Percentiles rank a stretch among this genome's conserved stretches.
Conservation (phyloP, 2,113 vertebrate genomes). For the Thamnaconus septentrionalis region DNA sequence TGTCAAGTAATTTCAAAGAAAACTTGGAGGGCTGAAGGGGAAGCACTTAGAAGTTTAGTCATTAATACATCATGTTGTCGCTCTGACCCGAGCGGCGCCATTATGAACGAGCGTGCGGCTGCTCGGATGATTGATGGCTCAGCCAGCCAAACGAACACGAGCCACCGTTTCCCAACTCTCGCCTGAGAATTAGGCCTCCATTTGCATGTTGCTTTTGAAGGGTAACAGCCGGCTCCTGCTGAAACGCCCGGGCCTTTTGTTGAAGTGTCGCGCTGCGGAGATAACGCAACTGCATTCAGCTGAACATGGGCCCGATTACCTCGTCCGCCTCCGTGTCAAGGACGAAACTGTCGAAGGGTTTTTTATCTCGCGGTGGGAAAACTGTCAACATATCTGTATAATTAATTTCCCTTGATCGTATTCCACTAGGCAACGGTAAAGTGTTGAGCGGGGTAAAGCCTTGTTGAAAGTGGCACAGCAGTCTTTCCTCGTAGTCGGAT, state of each 20-base stretch:
- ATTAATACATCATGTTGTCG: conserved; percentile 35
- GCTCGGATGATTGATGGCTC: conserved; percentile 43
- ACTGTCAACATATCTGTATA: too few relatives aligned
- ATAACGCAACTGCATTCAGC: neutral
- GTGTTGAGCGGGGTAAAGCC: too few relatives aligned
- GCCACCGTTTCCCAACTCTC: too few relatives aligned
- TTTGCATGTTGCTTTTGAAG: conserved; percentile 39
- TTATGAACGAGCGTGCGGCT: conserved; percentile 16
- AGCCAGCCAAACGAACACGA: neutral
- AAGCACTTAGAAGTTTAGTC: conserved; percentile 21
- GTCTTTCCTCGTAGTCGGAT: too few relatives aligned
- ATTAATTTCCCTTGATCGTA: too few relatives aligned
- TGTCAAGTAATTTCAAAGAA: conserved; percentile 5
- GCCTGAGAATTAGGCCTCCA: too few relatives aligned
- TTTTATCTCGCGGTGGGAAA: too few relatives aligned
- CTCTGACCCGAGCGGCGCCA: conserved; percentile 29
- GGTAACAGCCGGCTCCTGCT: conserved; percentile 14
- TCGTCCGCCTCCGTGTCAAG: too few relatives aligned
- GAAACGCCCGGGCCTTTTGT: neutral
- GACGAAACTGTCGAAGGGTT: too few relatives aligned
- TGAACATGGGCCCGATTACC: too few relatives aligned
- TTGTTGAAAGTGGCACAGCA: too few relatives aligned
- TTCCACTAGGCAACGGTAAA: too few relatives aligned
- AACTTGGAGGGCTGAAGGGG: neutral
- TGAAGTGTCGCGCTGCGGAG: neutral